phyloP scores from a whole-genome alignment of 1,140 invertebrate species.

The Leguminivora glycinivorella region DNA sequence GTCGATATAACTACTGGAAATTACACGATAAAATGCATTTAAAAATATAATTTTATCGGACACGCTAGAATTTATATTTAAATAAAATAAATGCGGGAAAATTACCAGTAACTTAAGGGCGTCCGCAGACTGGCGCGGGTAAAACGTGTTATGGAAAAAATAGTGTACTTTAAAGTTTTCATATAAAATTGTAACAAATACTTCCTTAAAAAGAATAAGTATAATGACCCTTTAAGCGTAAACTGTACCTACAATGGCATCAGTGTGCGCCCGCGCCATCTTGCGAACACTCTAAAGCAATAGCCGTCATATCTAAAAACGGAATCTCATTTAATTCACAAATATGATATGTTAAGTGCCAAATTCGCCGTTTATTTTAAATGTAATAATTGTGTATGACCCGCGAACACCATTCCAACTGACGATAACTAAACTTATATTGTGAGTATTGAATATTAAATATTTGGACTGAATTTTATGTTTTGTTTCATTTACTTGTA shows the following conservation, averaged over 20 bases:
- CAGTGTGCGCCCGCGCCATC: too few species aligned
- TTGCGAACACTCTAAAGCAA: too few species aligned
- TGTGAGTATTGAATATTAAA: conserved; percentile 59
- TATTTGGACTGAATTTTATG: conserved; percentile 69
- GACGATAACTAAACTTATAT: conserved; percentile 47
- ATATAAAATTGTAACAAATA: too few species aligned
- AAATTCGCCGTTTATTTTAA: conserved; percentile 57
- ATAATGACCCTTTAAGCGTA: too few species aligned
- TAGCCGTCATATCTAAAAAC: conserved; percentile 30
- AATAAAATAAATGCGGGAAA: not conserved
- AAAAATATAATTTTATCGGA: conserved; percentile 1
- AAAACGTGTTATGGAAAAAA: too few species aligned
- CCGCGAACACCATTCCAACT: conserved; percentile 68
- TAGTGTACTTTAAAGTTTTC: too few species aligned
- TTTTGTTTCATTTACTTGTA: conserved; percentile 48
- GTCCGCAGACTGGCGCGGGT: too few species aligned
- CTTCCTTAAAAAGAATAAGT: too few species aligned
- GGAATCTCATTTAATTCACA: conserved; percentile 64
- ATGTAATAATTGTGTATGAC: conserved; percentile 34
- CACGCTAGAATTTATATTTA: not conserved
- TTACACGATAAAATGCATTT: conserved; percentile 7
- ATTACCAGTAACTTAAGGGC: not conserved
- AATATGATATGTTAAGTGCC: conserved; percentile 58
- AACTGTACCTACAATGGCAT: too few species aligned
- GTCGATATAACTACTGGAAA: conserved; percentile 1